Evolutionary conservation across 2,888 invertebrate species (phyloP).

Genomic region (Pollenia angustigena): DNA sequence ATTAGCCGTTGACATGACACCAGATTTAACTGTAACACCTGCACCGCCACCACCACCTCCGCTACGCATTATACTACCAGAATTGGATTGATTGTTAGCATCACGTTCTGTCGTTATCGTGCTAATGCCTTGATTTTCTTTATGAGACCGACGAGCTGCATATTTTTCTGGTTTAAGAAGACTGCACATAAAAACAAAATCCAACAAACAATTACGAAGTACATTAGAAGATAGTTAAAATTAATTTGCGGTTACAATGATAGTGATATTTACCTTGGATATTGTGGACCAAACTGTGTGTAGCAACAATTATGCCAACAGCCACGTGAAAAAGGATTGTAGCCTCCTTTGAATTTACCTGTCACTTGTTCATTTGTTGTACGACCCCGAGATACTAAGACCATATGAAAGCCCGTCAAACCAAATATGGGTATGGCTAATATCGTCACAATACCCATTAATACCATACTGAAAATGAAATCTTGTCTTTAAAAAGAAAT

Average conservation of each 20-base stretch:
- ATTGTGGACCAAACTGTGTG: conserved; percentile 97
- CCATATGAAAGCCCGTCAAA: conserved; percentile 98
- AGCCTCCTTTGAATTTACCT: conserved; percentile 99
- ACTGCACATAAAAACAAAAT: conserved; percentile 82
- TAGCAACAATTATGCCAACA: conserved; percentile 98
- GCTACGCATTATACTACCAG: conserved; percentile 79
- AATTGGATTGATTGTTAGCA: conserved; percentile 85
- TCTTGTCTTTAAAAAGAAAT: background rate
- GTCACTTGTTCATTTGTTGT: conserved; percentile 99
- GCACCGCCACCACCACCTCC: conserved; percentile 77
- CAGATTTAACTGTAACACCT: conserved; percentile 78
- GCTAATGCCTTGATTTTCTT: conserved; percentile 85
- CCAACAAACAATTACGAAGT: conserved; percentile 15
- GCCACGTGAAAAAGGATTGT: conserved; percentile 98
- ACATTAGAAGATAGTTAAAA: conserved; percentile 12
- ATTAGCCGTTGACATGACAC: conserved; percentile 70
- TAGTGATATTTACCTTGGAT: conserved; percentile 91
- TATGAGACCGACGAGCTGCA: conserved; percentile 86
- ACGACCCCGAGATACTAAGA: conserved; percentile 96
- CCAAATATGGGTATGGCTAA: conserved; percentile 98
- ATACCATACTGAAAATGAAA: conserved; percentile 88
- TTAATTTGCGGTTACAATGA: conserved; percentile 4
- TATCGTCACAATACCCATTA: conserved; percentile 96
- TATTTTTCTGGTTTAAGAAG: conserved; percentile 89
- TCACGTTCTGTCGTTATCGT: conserved; percentile 84